phyloP scores from a whole-genome alignment of 2,113 vertebrate species.

The Ovibos moschatus region DNA sequence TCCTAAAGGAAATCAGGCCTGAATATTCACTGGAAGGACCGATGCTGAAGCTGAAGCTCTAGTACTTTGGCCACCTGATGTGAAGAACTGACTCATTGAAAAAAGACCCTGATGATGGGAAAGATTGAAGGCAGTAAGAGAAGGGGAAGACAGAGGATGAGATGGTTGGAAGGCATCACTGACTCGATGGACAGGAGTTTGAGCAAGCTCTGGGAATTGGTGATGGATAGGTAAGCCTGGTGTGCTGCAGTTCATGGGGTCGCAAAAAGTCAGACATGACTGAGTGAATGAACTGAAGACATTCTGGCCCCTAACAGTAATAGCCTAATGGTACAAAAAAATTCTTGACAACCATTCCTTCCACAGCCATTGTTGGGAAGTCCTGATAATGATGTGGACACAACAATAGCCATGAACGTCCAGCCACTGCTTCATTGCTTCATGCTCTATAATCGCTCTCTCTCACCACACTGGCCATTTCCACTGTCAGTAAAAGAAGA shows the following conservation, averaged over 20 bases:
- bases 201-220: neutral
- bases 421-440: neutral
- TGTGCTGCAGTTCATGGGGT: neutral
- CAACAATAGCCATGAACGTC: neutral
- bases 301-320: neutral
- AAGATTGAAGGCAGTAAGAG: neutral
- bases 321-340: neutral
- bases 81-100: neutral
- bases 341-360: neutral
- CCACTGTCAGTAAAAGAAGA: neutral
- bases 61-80: neutral
- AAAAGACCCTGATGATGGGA: neutral
- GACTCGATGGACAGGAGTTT: neutral
- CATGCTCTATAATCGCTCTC: neutral
- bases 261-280: neutral
- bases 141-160: neutral
- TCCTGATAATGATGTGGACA: neutral
- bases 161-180: neutral
- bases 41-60: neutral
- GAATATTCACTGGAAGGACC: neutral
- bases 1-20: neutral
- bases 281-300: neutral
- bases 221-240: neutral
- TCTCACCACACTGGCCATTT: neutral
- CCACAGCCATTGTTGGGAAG: neutral